A percentile compares a stretch with the other conserved stretches of the same genome.
Conservation (phyloP, 2,888 invertebrate genomes). For the Cheilosia grossa region DNA sequence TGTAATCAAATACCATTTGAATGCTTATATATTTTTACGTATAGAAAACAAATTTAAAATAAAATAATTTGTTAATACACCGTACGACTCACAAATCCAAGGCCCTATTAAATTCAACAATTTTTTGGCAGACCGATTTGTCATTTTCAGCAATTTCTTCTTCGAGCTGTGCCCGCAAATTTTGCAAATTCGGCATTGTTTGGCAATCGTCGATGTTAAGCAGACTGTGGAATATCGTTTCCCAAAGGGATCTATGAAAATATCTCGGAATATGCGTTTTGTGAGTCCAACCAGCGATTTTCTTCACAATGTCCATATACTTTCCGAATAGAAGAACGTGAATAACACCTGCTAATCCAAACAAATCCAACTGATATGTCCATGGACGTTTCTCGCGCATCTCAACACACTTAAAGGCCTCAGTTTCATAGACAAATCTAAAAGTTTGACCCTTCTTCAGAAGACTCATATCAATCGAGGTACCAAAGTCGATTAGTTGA, state of each 20-base stretch:
- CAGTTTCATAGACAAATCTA: conserved; percentile 86
- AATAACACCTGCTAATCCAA: conserved; percentile 93
- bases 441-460: conserved; percentile 92
- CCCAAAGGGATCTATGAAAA: conserved; percentile 90
- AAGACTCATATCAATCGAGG: conserved; percentile 95
- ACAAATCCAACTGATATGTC: conserved; percentile 97
- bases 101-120: conserved; percentile 80
- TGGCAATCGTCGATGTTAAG: conserved; percentile 92
- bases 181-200: conserved; percentile 88
- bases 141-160: conserved; percentile 81
- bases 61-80: neutral
- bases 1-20: too few relatives aligned
- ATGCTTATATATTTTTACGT: neutral
- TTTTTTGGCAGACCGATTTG: conserved; percentile 79
- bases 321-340: conserved; percentile 94
- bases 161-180: conserved; percentile 79
- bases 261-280: conserved; percentile 83
- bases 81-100: conserved; percentile 72
- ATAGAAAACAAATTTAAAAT: neutral
- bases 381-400: conserved; percentile 95
- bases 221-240: conserved; percentile 90
- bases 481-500: conserved; percentile 96
- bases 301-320: conserved; percentile 92
- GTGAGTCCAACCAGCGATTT: conserved; percentile 80
- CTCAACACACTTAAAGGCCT: conserved; percentile 93